Base-by-base conservation (phyloP, 1,140 invertebrate genomes). In the Adoxophyes honmai region DNA sequence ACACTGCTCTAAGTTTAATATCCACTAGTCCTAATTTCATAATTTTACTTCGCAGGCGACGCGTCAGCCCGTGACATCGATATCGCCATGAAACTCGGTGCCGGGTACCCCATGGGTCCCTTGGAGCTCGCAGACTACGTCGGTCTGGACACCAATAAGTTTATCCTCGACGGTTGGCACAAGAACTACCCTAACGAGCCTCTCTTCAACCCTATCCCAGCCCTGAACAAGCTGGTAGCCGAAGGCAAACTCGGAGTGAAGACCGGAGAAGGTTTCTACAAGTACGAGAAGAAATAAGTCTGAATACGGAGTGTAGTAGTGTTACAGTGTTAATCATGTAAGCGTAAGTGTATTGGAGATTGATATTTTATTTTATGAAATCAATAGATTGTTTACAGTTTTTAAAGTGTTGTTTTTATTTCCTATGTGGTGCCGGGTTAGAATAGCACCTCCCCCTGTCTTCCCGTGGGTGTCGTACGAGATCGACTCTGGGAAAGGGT, bases 101-200 rank as follows among this genome's bases (percentile, higher is more conserved):
- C 95, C 55, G 94, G 95, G 0, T 93, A 95, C 81, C 95, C 95
- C 4, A 96, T 96, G 94, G 96, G 95, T 13, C 95, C 95, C 1
- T 92, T 96, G 72, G 94, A 96, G 89, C 78, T 96, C 28, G 78
- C 91, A n/a, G 95, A 96, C 86, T 96, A 94, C 88, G 93, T 95
- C 52, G 95, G 96, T 8, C 89, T 94, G 18, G 96, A 96, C 70
- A 93, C 91, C 4, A 91, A 90, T n/a, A 84, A 91, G 55, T 89
- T 81, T 55, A 91, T 94, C 55, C 59, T 94, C 4, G 89, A 89
- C 6, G 90, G 95, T 84, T 92, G 55, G 85, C 90, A 93, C 62
- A 92, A 92, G 57, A 96, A n/a, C n/a, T n/a, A 92, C 61, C 96
- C 96, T 3, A 92, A 95, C 16, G 91, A 95, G 71, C 90, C 92